These are phyloP conservation scores for Henicopernis longicauda DNA, from an alignment of 2,113 vertebrate species.

Conservation along the genomic window DNA sequence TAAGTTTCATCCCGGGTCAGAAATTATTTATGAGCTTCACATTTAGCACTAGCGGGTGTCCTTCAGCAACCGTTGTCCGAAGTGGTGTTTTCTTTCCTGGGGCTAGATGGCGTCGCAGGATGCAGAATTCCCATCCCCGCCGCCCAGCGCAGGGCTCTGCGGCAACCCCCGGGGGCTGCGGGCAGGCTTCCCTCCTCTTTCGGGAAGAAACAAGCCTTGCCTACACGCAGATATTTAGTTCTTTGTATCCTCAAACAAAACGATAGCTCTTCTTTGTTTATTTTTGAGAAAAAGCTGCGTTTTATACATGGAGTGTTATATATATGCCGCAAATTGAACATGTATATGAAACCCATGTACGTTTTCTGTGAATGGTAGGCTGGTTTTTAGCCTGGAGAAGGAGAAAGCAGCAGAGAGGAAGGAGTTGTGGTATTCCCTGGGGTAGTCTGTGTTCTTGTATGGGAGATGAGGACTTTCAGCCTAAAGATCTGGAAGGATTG, in stretches of 20 bases:
- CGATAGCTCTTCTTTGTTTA: neutral
- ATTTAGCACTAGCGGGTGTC: neutral
- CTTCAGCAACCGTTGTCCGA: neutral
- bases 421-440: neutral
- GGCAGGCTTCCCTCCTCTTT: neutral
- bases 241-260: neutral
- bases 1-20: conserved; percentile 3
- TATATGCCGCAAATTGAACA: neutral
- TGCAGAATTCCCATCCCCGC: neutral
- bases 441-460: neutral
- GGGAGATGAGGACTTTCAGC: neutral
- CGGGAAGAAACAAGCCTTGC: neutral
- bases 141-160: neutral
- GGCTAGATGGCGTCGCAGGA: conserved; percentile 61
- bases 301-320: neutral
- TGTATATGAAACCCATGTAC: neutral
- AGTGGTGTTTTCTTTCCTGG: neutral
- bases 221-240: neutral
- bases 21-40: conserved; percentile 62
- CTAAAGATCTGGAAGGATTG: neutral
- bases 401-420: neutral
- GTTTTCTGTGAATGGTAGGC: neutral
- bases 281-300: neutral
- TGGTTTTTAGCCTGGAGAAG: neutral
- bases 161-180: fast-evolving